These are phyloP conservation scores for Phragmatobia fuliginosa DNA, from an alignment of 2,888 invertebrate genomes.

Conservation along the genomic window DNA sequence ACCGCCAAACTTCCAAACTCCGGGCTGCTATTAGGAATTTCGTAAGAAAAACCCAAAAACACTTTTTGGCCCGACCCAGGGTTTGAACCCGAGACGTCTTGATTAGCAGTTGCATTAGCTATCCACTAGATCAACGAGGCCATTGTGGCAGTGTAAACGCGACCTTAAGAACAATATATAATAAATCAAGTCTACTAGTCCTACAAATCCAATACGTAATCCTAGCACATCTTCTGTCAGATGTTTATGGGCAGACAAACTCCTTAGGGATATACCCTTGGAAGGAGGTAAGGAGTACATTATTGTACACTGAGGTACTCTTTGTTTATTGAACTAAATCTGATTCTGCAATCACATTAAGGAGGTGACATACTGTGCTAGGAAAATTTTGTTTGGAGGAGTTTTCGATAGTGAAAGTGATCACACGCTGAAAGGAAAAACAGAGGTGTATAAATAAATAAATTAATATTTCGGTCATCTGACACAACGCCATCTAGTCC, in stretches of 20 bases:
- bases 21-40: too few species aligned
- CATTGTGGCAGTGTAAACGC: too few species aligned
- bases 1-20: too few species aligned
- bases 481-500: too few species aligned
- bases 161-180: slow-evolving; percentile 1
- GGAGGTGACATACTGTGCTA: neutral
- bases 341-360: slow-evolving; percentile 30
- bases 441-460: too few species aligned
- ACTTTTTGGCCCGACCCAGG: too few species aligned
- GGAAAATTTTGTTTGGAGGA: neutral
- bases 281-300: slow-evolving; percentile 28
- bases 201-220: slow-evolving; percentile 28
- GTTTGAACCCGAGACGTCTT: too few species aligned
- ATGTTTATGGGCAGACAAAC: slow-evolving; percentile 46
- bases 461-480: too few species aligned
- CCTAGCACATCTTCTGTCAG: slow-evolving; percentile 26
- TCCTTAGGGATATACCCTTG: slow-evolving; percentile 41
- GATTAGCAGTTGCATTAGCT: too few species aligned
- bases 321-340: slow-evolving; percentile 42
- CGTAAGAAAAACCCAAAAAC: too few species aligned
- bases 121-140: too few species aligned
- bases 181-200: slow-evolving; percentile 11
- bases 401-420: neutral
- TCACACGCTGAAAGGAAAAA: too few species aligned
- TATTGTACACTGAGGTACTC: slow-evolving; percentile 37